Evolutionary conservation across 2,797 vertebrate species (phyloP).

Genomic region (Nannoperca obscura): DNA sequence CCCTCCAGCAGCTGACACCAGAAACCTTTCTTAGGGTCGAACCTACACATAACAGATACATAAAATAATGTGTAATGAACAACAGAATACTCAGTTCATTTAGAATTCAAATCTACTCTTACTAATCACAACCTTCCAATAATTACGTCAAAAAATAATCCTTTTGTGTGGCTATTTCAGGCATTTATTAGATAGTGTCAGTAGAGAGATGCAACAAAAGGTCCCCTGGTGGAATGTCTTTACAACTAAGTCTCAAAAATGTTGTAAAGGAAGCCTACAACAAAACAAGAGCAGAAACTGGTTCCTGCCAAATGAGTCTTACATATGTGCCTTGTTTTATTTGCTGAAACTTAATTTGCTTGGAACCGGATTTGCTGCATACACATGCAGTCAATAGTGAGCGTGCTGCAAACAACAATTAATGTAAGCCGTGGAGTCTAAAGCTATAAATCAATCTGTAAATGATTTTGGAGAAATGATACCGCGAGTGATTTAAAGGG

Average conservation of each 20-base stretch:
- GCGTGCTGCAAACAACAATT: background rate
- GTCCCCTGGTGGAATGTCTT: too few species aligned
- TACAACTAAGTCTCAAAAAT: background rate
- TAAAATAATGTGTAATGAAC: background rate
- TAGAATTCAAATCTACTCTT: background rate
- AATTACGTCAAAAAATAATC: too few species aligned
- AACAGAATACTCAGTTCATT: background rate
- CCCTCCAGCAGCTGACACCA: constrained; percentile 99
- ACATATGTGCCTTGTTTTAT: background rate
- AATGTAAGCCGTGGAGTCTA: background rate
- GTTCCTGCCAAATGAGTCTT: background rate
- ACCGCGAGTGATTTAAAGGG: background rate
- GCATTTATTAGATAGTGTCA: background rate
- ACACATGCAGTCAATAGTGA: background rate
- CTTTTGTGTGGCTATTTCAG: background rate
- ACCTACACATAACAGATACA: constrained; percentile 81
- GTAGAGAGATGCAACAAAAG: constrained; percentile 1
- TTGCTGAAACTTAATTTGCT: background rate
- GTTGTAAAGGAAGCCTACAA: background rate
- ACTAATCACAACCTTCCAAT: background rate
- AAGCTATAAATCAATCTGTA: background rate
- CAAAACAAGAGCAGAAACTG: background rate
- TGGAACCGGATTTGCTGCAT: background rate
- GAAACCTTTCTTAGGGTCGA: constrained; percentile 99
- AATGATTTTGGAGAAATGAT: background rate